Base-by-base conservation (phyloP, 2,797 vertebrate genomes). In the Erpetoichthys calabaricus region DNA sequence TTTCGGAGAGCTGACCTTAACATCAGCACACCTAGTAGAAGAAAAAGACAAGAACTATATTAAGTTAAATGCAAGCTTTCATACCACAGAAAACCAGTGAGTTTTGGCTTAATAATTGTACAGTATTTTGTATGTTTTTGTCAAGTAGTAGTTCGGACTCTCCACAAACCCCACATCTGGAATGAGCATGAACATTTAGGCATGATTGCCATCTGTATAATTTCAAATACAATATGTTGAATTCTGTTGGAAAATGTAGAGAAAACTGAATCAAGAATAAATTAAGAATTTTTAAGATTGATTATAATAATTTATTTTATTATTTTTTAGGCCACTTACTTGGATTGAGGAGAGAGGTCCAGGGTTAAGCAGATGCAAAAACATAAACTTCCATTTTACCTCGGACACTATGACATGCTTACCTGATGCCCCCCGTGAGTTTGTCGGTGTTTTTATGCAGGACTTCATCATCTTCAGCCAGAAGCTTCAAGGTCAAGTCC, bases 291-390 rank as follows among this genome's bases (percentile, higher is more conserved):
- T 25, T 25, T 25, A 25, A 25, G 25, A 25, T 25, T 25, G 25
- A 25, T 25, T 25, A 25, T 25, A 25, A 63, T 60, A 3, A 2
- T 53, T 4, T 7, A 5, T 61, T 53, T 58, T 55, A 70, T 64
- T 64, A 47, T 41, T 45, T 8, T 3, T 4, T 59, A 98, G 94
- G 65, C 79, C 83, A 1, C 68, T 98, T 55, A 90, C 79, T 1
- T 97, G 94, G 94, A 88, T 87, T 10, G 94, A 98, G 75, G 94
- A 98, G 66, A 86, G 87, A 9, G 87, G 76, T 1, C 84, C 86
- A 0, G 87, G 81, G 4, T 71, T 94, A 56, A 83, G 80, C 61
- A 77, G 91, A 50, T 70, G 71, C 61, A 91, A 94, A 71, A 80
- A 71, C 57, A 80, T 97, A 73, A 79, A 85, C 70, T 88, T 97